Percentiles rank a stretch among this genome's conserved stretches.
phyloP scores from a whole-genome alignment of 2,113 vertebrate genomes.

The Coryphaenoides rupestris region DNA sequence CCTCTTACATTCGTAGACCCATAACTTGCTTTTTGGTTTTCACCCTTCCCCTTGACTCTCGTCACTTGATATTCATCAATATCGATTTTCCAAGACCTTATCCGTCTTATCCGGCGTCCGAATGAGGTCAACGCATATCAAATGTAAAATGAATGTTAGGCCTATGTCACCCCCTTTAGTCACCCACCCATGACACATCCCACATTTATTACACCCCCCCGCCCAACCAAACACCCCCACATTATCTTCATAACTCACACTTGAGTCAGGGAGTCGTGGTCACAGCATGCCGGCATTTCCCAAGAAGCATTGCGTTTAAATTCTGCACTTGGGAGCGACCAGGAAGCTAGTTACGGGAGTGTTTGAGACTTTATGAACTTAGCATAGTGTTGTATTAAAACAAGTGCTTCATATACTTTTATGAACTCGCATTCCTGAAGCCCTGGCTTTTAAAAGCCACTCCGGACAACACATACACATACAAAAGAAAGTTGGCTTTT shows the following conservation, averaged over 20 bases:
- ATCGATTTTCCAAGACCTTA: not conserved
- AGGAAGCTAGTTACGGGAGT: not conserved
- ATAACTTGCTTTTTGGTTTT: no score
- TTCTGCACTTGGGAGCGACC: not conserved
- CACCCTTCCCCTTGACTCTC: no score
- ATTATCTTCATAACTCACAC: constrained; percentile 5
- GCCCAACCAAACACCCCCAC: constrained; percentile 11
- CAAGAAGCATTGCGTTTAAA: not conserved
- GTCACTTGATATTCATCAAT: constrained; percentile 13
- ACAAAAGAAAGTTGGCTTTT: no score
- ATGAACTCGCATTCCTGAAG: not conserved
- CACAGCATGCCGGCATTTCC: constrained; percentile 16
- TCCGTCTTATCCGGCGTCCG: not conserved
- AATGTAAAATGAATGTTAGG: not conserved
- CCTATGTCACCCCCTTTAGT: not conserved
- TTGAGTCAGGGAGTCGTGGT: constrained; percentile 5
- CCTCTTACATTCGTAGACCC: not conserved
- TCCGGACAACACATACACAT: no score
- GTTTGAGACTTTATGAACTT: not conserved
- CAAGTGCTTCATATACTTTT: not conserved
- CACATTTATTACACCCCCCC: constrained; percentile 5
- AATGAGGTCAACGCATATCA: constrained; percentile 6
- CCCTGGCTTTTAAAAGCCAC: constrained; percentile 2
- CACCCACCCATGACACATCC: constrained; percentile 12
- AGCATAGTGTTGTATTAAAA: not conserved